Evolutionary conservation across 1,140 invertebrate genomes (phyloP).

Genomic region (Aphelinus certus): DNA sequence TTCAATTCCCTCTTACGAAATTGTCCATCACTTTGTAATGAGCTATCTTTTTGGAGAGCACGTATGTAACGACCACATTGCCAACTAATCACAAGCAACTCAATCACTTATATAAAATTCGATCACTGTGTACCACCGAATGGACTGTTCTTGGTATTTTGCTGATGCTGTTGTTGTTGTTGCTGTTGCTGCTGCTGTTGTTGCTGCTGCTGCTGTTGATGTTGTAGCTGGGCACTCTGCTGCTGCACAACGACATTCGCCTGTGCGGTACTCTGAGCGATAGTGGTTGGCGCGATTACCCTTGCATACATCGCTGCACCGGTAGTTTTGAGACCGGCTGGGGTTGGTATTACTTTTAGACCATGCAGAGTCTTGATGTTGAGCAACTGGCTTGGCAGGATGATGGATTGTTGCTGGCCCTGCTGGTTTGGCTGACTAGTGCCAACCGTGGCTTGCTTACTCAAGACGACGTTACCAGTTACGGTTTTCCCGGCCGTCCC

Average conservation of each 20-base stretch:
- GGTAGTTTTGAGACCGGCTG: constrained; percentile 61
- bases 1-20: not conserved
- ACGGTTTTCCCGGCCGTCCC: constrained; percentile 66
- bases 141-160: constrained; percentile 51
- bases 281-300: constrained; percentile 60
- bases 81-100: too few relatives aligned
- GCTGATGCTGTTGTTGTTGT: constrained; percentile 49
- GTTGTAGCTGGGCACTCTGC: constrained; percentile 55
- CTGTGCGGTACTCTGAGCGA: constrained; percentile 49
- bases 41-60: too few relatives aligned
- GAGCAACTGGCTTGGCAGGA: constrained; percentile 72
- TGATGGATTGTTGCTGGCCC: constrained; percentile 66
- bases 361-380: constrained; percentile 76
- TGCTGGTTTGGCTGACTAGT: constrained; percentile 50
- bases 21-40: too few relatives aligned
- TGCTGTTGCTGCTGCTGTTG: constrained; percentile 48
- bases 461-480: constrained; percentile 54
- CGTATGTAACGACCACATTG: too few relatives aligned
- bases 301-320: constrained; percentile 61
- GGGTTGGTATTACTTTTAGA: constrained; percentile 74
- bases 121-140: constrained; percentile 46
- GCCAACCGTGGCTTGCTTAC: constrained; percentile 49
- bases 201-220: constrained; percentile 45
- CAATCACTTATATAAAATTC: not conserved
- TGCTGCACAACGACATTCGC: constrained; percentile 41